Conservation (phyloP, 2,113 vertebrate species). For the Fregetta grallaria region DNA sequence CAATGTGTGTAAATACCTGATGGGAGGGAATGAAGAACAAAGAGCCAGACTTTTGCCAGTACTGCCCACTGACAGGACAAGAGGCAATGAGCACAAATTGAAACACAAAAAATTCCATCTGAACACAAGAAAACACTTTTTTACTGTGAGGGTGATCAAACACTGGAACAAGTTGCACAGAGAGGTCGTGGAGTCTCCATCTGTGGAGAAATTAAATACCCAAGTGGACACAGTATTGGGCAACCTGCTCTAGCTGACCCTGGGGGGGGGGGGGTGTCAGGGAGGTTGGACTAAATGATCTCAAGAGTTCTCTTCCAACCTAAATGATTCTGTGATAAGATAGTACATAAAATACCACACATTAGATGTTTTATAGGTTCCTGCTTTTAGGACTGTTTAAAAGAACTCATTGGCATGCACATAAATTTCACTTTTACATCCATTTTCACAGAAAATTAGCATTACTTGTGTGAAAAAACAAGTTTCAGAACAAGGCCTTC, state of each 20-base stretch:
- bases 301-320: background rate
- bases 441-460: background rate
- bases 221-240: background rate
- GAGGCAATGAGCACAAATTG: background rate
- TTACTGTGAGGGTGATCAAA: background rate
- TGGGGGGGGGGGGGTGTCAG: rapidly evolving
- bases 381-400: background rate
- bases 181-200: background rate
- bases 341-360: background rate
- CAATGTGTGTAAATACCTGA: background rate
- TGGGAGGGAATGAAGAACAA: background rate
- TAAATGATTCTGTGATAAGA: background rate
- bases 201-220: background rate
- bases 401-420: background rate
- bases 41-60: background rate
- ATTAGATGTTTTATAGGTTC: background rate
- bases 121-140: background rate
- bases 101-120: background rate
- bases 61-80: background rate
- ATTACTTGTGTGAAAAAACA: background rate
- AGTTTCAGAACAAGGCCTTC: background rate
- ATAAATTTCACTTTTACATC: background rate
- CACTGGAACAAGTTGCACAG: background rate
- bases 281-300: background rate
- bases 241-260: background rate